phyloP scores from a whole-genome alignment of 2,888 invertebrate genomes.

The Microctonus hyperodae region DNA sequence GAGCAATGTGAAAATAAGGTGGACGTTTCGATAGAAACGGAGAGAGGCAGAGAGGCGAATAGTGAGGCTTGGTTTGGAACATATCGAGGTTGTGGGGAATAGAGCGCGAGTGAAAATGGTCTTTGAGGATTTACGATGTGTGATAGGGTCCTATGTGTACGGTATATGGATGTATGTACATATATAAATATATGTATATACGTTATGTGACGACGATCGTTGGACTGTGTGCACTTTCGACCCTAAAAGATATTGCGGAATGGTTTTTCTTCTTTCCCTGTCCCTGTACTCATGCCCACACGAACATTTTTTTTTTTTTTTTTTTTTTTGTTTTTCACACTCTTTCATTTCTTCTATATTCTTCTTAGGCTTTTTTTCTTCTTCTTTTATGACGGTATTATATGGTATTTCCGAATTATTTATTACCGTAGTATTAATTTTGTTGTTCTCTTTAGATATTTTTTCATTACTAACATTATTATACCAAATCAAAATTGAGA shows the following conservation, averaged over 20 bases:
- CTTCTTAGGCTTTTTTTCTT: not conserved
- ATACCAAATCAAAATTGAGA: too few relatives aligned
- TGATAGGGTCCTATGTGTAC: constrained; percentile 36
- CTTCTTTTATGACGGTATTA: constrained; percentile 25
- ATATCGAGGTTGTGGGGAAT: constrained; percentile 20
- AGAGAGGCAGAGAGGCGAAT: constrained; percentile 1
- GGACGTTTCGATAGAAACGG: not conserved
- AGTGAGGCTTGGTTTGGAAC: constrained; percentile 26
- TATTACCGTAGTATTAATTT: too few relatives aligned
- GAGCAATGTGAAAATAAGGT: constrained; percentile 20
- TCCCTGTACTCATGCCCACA: not conserved
- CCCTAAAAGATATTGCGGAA: constrained; percentile 53
- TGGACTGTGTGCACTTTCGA: constrained; percentile 51
- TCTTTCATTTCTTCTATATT: constrained; percentile 19
- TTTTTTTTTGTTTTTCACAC: constrained; percentile 7
- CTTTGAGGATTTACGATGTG: constrained; percentile 41
- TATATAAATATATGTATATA: not conserved
- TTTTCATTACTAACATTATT: not conserved
- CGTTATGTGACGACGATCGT: constrained; percentile 25
- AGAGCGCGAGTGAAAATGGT: constrained; percentile 38
- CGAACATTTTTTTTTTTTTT: not conserved
- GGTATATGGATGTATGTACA: too few relatives aligned
- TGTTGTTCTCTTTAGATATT: not conserved
- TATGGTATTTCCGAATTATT: not conserved
- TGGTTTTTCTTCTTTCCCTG: constrained; percentile 47